Evolutionary conservation across 2,113 vertebrate species (phyloP), one percentile per base, ranked within the genome.

Genomic region (Etia nguti): DNA sequence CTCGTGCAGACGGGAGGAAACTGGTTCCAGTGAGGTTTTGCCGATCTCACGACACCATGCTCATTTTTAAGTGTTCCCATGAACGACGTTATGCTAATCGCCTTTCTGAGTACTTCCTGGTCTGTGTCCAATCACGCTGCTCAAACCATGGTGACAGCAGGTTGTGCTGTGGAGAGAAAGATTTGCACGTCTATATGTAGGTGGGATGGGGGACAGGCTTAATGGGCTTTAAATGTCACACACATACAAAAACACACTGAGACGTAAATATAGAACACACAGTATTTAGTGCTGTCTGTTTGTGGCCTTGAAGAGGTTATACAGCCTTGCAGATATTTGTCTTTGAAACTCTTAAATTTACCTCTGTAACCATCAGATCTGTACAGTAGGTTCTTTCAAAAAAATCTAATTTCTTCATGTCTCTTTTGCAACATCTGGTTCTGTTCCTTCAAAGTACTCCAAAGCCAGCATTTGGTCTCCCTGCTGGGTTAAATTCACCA

Each of bases 401-500:
- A 70, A 48, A 75, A 41, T 85, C 22, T 31, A 50, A 85, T 55
- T 31, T 75, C 46, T 70, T 82, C 50, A 88, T 54, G 22, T 83
- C 81, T 93, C 46, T 56, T 82, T 87, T 81, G 81, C 36, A 36
- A 83, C 91, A 91, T 92, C 86, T 93, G 90, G 82, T 79, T 89
- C 75, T 57, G n/a, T 18, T 80, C 43, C 57, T 84, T 88, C 85
- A 86, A 84, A 90, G 80, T 85, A 65, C 77, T 79, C 7, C 50
- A 18, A 80, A 89, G 82, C 81, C 85, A 88, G 46, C 29, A 8
- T 82, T 84, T 57, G n/a, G 83, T 85, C 80, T 52, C 83, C 29
- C 77, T 90, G 86, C 86, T 91, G 88, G 88, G 82, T 86, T 50
- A 48, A 20, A 88, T 94, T 91, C 80, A 82, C 87, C 91, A 88